Percentiles rank a stretch among this genome's conserved stretches.
Evolutionary conservation across 2,888 invertebrate species (phyloP).

Genomic region (Himalopsyche japonica): DNA sequence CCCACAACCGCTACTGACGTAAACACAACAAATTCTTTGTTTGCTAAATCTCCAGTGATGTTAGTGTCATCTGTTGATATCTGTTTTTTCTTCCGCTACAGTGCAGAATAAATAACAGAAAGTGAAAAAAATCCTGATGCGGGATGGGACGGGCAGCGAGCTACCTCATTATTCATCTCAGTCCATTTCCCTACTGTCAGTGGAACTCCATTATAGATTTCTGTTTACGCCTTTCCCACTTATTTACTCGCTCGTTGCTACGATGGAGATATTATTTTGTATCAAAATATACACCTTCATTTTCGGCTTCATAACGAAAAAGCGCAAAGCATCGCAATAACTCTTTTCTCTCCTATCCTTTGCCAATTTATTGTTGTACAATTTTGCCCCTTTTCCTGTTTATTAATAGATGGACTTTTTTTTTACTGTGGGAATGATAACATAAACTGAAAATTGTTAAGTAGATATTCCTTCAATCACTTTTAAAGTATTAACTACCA

Average conservation of each 20-base stretch:
- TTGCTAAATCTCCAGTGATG: not conserved
- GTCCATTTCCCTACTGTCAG: slow-evolving; percentile 3
- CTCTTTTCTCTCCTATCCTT: too few relatives aligned
- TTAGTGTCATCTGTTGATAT: not conserved
- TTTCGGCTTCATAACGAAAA: not conserved
- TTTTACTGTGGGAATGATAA: too few relatives aligned
- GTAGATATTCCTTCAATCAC: too few relatives aligned
- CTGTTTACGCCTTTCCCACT: not conserved
- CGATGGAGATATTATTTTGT: not conserved
- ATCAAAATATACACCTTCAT: not conserved
- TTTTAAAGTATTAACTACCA: too few relatives aligned
- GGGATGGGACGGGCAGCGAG: not conserved
- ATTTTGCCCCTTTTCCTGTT: too few relatives aligned
- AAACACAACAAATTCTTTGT: not conserved
- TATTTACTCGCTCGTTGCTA: not conserved
- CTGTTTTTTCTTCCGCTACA: not conserved
- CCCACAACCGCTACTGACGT: not conserved
- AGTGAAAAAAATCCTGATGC: not conserved
- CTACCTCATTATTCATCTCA: not conserved
- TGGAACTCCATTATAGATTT: slow-evolving; percentile 2
- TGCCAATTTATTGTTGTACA: too few relatives aligned
- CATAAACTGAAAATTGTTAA: too few relatives aligned
- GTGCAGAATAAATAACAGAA: not conserved
- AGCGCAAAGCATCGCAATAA: not conserved
- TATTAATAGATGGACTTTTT: too few relatives aligned